Evolutionary conservation across 2,797 vertebrate genomes (phyloP), one percentile per base, ranked within the genome.

Genomic region (Ciconia nigra): DNA sequence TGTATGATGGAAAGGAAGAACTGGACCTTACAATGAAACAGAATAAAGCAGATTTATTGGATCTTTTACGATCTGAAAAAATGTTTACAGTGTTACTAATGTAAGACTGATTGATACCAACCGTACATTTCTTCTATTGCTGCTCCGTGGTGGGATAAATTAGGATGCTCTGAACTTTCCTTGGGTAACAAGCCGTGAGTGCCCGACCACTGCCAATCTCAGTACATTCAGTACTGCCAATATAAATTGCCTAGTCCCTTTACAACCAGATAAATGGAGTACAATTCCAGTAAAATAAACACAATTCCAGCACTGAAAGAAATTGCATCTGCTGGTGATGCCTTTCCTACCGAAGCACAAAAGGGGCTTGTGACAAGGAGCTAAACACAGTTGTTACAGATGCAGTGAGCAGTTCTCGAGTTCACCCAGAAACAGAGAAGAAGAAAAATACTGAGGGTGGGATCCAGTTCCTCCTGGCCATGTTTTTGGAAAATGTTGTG

Each of bases 281-380:
- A 46, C 88, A 74, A 94, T 92, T 93, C 91, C 90, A 95, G 83
- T 66, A 90, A 96, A 94, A 96, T 82, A 95, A 95, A 96, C 93
- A 96, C 80, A 77, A 77, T 94, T 76, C 90, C 89, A 93, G 47
- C 90, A 28, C 89, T 89, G 87, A 92, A 85, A 91, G 67, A 95
- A 94, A 94, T 83, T 91, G 81, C 90, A 80, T 83, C 95, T 91
- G 90, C 90, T 89, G 62, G 59, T 80, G 71, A 92, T 78, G 89
- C 71, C 82, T 95, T 95, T 94, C 85, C 72, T 91, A 57, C 47
- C 1, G 4, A 85, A 73, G 63, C 71, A 92, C 81, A 85, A 83
- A 78, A 91, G n/a, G 6, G 20, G 84, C 44, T 83, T 65, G 37
- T 93, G 92, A 86, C 86, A 95, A 83, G 90, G 90, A 92, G 59